Percentiles rank a stretch among this genome's conserved stretches.
phyloP scores from a whole-genome alignment of 2,888 invertebrate species.

The Poecilobothrus nobilitatus region DNA sequence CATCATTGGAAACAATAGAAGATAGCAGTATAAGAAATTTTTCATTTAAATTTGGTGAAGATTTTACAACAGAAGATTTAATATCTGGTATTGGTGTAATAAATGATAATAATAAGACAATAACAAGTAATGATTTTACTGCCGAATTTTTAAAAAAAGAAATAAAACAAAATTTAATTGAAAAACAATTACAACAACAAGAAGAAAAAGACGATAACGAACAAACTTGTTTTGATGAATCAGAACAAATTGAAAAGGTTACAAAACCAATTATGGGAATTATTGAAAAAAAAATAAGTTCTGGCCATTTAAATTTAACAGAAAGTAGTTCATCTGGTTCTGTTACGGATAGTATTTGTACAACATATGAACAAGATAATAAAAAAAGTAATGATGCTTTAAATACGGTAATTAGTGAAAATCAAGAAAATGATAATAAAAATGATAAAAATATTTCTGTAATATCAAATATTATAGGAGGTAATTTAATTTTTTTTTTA shows the following conservation, averaged over 20 bases:
- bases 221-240: too few relatives aligned
- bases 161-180: background rate
- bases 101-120: constrained; percentile 15
- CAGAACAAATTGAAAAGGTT: background rate
- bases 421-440: constrained; percentile 21
- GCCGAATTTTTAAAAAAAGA: background rate
- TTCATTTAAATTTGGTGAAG: background rate
- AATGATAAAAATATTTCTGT: constrained; percentile 28
- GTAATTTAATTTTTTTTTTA: constrained; percentile 31
- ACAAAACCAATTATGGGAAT: background rate
- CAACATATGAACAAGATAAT: constrained; percentile 48
- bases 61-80: constrained; percentile 11
- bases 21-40: constrained; percentile 31
- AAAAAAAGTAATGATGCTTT: constrained; percentile 19
- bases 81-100: constrained; percentile 13
- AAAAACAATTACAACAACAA: background rate
- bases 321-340: constrained; percentile 57
- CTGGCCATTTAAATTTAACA: constrained; percentile 43
- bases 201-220: background rate
- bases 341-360: constrained; percentile 53
- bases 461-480: constrained; percentile 44
- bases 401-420: background rate
- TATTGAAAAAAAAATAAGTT: background rate
- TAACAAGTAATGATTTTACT: constrained; percentile 7
- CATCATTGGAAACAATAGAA: constrained; percentile 45